Base-by-base conservation (phyloP, 2,797 vertebrate species). In the Pachyuromys duprasi region DNA sequence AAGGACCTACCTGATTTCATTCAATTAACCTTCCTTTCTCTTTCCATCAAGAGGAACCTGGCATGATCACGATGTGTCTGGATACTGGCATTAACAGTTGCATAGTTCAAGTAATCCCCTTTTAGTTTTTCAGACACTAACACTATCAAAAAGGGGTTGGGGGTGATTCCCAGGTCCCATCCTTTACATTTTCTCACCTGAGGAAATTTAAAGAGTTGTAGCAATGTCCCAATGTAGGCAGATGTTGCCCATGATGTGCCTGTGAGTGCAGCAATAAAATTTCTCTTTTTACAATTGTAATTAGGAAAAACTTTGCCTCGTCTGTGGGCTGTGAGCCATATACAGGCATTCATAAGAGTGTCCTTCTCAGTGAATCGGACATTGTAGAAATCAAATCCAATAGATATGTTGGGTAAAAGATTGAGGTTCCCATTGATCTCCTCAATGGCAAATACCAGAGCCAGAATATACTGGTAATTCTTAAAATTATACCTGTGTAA, bases 131-230 rank as follows among this genome's bases (percentile, higher is more conserved):
- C 3, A 18, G 24, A 45, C 80, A 31, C 8, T 8, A 28, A 2
- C 1, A 79, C 2, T 6, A n/a, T n/a, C 0, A 79, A 79, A 80
- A 31, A 17, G 17, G 45, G 4, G 6, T 24, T n/a, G n/a, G n/a
- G n/a, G 4, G 0, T 24, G 8, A 42, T 24, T 24, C 6, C 28
- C 8, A 15, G 49, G 2, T 55, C 4, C 3, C 0, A 8, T 3
- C 17, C 8, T 31, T 17, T 6, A 53, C 39, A 11, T 13, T 31
- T 11, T 4, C 24, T 39, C 5, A 70, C 33, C 45, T 86, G 65
- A 36, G 83, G 83, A 14, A 53, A 36, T 55, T 86, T 86, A 11
- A 26, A 86, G 31, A 86, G 45, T 24, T 53, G 36, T 14, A 69
- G 11, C 11, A 86, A 4, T 36, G 33, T 86, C 0, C 42, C 60